A percentile compares a stretch with the other conserved stretches of the same genome.
Conservation (phyloP, 2,888 invertebrate species). For the Protonemura montana region DNA sequence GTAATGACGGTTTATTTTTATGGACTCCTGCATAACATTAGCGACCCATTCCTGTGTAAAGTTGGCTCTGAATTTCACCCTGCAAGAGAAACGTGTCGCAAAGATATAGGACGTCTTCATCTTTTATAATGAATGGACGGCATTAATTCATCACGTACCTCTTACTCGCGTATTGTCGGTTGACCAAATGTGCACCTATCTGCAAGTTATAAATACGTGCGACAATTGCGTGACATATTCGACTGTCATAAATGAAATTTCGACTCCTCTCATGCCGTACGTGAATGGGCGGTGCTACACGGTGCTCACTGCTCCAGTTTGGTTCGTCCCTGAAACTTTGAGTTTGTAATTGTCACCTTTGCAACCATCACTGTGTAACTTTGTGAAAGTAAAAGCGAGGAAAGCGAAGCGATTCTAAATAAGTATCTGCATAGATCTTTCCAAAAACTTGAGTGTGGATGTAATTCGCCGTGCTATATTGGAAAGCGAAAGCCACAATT, state of each 20-base stretch:
- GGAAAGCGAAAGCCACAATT: background rate
- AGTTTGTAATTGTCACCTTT: background rate
- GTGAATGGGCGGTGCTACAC: background rate
- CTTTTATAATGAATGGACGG: background rate
- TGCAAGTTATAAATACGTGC: background rate
- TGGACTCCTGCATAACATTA: background rate
- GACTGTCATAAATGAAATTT: background rate
- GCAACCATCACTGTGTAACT: background rate
- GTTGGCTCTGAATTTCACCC: background rate
- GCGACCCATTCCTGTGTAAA: background rate
- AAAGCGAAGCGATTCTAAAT: background rate
- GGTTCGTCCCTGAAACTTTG: background rate
- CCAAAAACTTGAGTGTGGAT: background rate
- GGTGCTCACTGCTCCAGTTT: background rate
- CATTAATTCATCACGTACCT: background rate
- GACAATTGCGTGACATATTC: background rate
- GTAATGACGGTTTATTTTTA: background rate
- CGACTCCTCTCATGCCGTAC: background rate
- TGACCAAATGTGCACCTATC: background rate
- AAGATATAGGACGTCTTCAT: background rate
- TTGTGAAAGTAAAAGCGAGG: background rate
- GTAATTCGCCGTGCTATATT: background rate
- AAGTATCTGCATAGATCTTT: background rate
- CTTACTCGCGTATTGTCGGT: background rate
- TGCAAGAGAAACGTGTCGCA: background rate